Percentiles rank a stretch among this genome's conserved stretches.
phyloP scores from a whole-genome alignment of 1,140 invertebrate genomes.

The Temnothorax curvispinosus region DNA sequence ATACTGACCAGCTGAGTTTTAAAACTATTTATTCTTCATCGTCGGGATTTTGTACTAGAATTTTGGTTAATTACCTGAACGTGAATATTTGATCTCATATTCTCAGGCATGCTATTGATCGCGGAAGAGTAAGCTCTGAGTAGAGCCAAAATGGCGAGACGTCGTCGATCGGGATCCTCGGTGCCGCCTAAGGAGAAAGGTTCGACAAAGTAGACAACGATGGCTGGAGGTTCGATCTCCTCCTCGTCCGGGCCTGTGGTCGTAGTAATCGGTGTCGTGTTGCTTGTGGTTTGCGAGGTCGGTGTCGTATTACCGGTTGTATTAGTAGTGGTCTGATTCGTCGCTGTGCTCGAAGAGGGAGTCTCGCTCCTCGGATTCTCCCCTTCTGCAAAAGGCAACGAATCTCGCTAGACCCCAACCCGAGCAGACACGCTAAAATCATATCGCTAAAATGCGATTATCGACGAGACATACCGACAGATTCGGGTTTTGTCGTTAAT shows the following conservation, averaged over 20 bases:
- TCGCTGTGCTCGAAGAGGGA: slow-evolving; percentile 79
- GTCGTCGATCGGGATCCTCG: slow-evolving; percentile 86
- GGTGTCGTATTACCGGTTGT: slow-evolving; percentile 80
- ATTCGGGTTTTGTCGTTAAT: slow-evolving; percentile 80
- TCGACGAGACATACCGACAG: slow-evolving; percentile 75
- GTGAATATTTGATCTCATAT: slow-evolving; percentile 92
- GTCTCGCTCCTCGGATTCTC: slow-evolving; percentile 83
- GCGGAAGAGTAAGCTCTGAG: slow-evolving; percentile 92
- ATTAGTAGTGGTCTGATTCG: slow-evolving; percentile 78
- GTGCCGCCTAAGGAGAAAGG: slow-evolving; percentile 91
- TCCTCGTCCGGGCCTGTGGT: slow-evolving; percentile 88
- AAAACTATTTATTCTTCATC: not conserved
- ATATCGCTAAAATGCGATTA: not conserved
- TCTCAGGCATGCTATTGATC: slow-evolving; percentile 91
- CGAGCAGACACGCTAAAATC: not conserved
- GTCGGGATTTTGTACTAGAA: slow-evolving; percentile 5
- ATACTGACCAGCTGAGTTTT: not conserved
- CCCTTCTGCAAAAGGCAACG: slow-evolving; percentile 74
- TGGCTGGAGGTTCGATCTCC: slow-evolving; percentile 92
- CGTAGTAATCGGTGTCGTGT: slow-evolving; percentile 70
- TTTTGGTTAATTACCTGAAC: slow-evolving; percentile 89
- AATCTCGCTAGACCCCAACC: not conserved
- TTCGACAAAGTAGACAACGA: slow-evolving; percentile 98
- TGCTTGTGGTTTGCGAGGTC: slow-evolving; percentile 75
- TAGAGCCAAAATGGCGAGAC: slow-evolving; percentile 93